Conservation (phyloP, 2,113 vertebrate genomes). For the Pyxicephalus adspersus region DNA sequence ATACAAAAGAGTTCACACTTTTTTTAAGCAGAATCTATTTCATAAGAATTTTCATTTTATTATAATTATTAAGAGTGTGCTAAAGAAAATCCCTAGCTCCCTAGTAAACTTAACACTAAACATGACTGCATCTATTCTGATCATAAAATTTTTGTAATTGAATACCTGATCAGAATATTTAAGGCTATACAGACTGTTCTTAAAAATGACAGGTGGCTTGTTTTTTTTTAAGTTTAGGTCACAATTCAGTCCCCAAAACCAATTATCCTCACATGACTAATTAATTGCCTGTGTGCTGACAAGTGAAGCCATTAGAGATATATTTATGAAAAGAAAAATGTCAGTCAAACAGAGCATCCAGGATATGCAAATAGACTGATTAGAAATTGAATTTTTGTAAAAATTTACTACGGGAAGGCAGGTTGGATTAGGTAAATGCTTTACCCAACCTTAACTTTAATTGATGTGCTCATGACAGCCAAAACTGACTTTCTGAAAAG, state of each 20-base stretch:
- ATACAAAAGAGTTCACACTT: no score
- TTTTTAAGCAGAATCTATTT: no score
- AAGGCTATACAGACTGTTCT: neutral
- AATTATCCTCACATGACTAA: slow-evolving; percentile 47
- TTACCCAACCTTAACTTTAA: slow-evolving; percentile 41
- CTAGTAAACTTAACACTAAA: neutral
- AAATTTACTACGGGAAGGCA: slow-evolving; percentile 6
- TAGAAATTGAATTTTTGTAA: slow-evolving; percentile 40
- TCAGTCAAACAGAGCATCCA: slow-evolving; percentile 37
- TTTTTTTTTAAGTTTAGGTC: slow-evolving; percentile 28
- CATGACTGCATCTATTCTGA: neutral
- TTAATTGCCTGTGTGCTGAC: slow-evolving; percentile 43
- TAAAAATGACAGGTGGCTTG: slow-evolving; percentile 26
- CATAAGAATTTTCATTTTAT: no score
- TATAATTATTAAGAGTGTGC: no score
- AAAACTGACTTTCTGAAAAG: slow-evolving; percentile 31
- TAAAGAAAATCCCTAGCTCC: no score
- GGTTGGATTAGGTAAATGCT: slow-evolving; percentile 46
- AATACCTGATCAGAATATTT: neutral
- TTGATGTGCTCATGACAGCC: slow-evolving; percentile 39
- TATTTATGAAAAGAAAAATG: slow-evolving; percentile 34
- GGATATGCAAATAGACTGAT: slow-evolving; percentile 42
- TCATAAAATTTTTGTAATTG: neutral
- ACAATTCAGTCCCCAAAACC: slow-evolving; percentile 28
- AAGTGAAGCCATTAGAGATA: slow-evolving; percentile 31